Conservation (phyloP, 2,113 vertebrate genomes). For the Erpornis zantholeuca region DNA sequence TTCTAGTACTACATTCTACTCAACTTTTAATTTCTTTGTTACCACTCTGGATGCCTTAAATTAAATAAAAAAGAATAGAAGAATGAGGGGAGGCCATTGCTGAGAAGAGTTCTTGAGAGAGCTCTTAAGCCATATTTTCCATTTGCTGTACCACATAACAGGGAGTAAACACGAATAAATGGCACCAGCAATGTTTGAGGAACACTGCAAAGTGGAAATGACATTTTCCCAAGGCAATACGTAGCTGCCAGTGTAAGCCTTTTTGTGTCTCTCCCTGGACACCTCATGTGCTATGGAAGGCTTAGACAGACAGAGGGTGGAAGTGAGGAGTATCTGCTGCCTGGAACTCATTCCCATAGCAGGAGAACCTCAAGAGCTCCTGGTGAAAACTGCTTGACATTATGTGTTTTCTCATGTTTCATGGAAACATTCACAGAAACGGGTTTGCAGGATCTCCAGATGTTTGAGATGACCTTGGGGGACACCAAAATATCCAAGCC, state of each 20-base stretch:
- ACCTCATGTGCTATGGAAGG: not conserved
- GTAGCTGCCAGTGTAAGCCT: not conserved
- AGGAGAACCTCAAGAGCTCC: not conserved
- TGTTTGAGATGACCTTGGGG: not conserved
- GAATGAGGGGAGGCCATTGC: not conserved
- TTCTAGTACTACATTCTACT: not conserved
- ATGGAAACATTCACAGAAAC: not conserved
- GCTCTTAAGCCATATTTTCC: not conserved
- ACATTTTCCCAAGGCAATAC: not conserved
- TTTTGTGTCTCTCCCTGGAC: not conserved
- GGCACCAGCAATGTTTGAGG: not conserved
- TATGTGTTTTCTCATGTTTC: not conserved
- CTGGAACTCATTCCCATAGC: not conserved
- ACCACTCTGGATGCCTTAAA: not conserved
- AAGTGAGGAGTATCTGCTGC: not conserved
- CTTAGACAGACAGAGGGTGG: not conserved
- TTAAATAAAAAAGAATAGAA: not conserved
- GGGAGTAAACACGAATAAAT: not conserved
- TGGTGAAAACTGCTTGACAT: not conserved
- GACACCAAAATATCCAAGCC: not conserved
- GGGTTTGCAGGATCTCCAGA: not conserved
- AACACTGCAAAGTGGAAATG: not conserved
- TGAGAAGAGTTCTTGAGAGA: not conserved
- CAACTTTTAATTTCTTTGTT: not conserved
- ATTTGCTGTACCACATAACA: not conserved